Evolutionary conservation across 92 coral and sea anemone genomes (phyloP).

Genomic region (Zoanthus sociatus): DNA sequence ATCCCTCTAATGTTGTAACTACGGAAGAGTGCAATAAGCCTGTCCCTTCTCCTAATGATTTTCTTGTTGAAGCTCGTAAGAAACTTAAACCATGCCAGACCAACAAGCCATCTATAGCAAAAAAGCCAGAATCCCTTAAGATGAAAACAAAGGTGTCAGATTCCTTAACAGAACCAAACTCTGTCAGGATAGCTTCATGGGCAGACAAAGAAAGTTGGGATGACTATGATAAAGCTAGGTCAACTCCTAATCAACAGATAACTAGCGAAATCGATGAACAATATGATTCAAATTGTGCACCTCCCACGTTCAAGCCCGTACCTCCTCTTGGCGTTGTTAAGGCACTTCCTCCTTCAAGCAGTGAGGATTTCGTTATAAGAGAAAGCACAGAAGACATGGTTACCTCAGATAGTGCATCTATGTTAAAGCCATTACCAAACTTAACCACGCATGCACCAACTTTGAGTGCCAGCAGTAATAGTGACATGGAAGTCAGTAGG

Average conservation of each 20-base stretch:
- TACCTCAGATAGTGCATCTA: background rate
- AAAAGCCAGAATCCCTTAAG: constrained; percentile 45
- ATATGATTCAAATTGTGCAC: constrained; percentile 5
- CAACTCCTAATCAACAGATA: background rate
- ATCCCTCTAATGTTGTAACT: background rate
- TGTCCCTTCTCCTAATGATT: background rate
- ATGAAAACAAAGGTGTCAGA: constrained; percentile 10
- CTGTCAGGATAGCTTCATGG: constrained; percentile 38
- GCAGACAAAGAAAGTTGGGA: constrained; percentile 29
- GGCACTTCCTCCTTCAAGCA: background rate
- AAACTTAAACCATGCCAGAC: constrained; percentile 22
- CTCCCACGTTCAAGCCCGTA: constrained; percentile 59
- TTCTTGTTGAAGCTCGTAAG: constrained; percentile 34
- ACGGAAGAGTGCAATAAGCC: background rate
- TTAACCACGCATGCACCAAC: background rate
- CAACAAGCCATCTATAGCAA: constrained; percentile 56
- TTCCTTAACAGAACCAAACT: background rate
- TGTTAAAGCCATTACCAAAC: constrained; percentile 21
- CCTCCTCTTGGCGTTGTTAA: constrained; percentile 39
- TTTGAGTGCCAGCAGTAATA: background rate
- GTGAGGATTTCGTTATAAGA: background rate
- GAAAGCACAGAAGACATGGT: background rate
- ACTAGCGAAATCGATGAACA: background rate
- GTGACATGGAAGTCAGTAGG: background rate
- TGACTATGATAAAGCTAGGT: constrained; percentile 39